These are phyloP conservation scores for Sula dactylatra DNA, from an alignment of 2,113 vertebrate species.

Conservation along the genomic window DNA sequence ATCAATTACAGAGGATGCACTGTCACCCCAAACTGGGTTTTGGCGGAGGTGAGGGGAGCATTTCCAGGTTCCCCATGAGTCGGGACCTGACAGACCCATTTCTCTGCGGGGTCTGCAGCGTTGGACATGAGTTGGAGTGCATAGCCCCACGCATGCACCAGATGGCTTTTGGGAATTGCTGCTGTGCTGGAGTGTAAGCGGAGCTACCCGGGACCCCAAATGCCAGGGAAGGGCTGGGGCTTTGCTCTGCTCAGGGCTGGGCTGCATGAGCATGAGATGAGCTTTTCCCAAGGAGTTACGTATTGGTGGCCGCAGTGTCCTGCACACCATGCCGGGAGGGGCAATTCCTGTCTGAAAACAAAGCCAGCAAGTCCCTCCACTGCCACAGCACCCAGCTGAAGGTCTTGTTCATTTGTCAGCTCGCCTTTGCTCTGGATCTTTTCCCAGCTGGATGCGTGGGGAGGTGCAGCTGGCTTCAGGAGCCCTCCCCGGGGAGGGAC, in stretches of 20 bases:
- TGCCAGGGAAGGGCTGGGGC: not conserved
- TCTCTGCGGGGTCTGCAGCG: not conserved
- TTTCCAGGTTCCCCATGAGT: not conserved
- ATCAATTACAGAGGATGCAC: not conserved
- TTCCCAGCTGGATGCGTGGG: not conserved
- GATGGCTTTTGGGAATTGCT: not conserved
- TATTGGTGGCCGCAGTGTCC: not conserved
- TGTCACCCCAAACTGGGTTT: not conserved
- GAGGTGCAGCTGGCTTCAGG: not conserved
- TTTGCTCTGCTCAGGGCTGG: not conserved
- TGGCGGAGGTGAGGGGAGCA: not conserved
- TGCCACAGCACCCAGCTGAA: rapidly evolving
- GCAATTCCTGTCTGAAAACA: not conserved
- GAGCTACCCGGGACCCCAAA: rapidly evolving
- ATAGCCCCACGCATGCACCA: rapidly evolving
- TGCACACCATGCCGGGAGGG: rapidly evolving
- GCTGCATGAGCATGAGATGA: not conserved
- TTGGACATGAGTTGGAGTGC: not conserved
- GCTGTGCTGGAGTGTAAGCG: not conserved
- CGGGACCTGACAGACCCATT: not conserved
- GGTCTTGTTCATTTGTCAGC: not conserved
- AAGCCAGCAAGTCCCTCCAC: not conserved
- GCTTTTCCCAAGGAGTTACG: not conserved
- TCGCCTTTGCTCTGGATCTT: not conserved
- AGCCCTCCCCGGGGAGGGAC: not conserved